Evolutionary conservation across 2,888 invertebrate genomes (phyloP), one percentile per base, ranked within the genome.

Genomic region (Marronus borbonicus): DNA sequence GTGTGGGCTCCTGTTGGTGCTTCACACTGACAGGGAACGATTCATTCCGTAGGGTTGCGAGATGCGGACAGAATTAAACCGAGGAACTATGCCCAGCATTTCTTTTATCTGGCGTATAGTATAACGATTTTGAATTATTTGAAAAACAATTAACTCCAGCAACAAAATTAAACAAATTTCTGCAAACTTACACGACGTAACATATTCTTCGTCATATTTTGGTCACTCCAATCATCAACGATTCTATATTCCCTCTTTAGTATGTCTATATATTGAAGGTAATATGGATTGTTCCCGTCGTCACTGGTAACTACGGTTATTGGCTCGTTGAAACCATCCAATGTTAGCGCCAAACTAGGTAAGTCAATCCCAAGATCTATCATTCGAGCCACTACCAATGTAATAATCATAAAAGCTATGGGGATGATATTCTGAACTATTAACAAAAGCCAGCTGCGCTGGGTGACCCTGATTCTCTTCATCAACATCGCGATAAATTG

Each of bases 351-450:
- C 74, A 93, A 88, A 0, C 91, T 86, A 0, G 92, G 91, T 14
- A 94, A 88, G 64, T 90, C 89, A 0, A 86, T 85, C 64, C 87
- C 87, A 2, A 86, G 86, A 10, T 90, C 86, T 78, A 90, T 87
- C 10, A 90, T 89, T 79, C 91, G 88, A 1, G 91, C 86, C 14
- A 93, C 91, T 0, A 94, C 85, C 20, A 95, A 90, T 0, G 93
- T 91, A 62, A 93, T 86, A 12, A 90, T 89, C 82, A 92, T 91
- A 89, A 91, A 93, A 76, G 93, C 80, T 0, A 94, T 88, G 0
- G 96, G 95, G 72, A 96, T 91, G 1, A 92, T 80, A 31, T 95
- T 89, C 88, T 95, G 94, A 76, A 94, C 88, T 0, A 92, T 31
- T 31, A 92, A 89, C 5, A 95, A 86, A 62, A 93, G 85, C 90